These are phyloP conservation scores for Propithecus coquereli DNA, from an alignment of 2,113 vertebrate genomes.

Conservation along the genomic window DNA sequence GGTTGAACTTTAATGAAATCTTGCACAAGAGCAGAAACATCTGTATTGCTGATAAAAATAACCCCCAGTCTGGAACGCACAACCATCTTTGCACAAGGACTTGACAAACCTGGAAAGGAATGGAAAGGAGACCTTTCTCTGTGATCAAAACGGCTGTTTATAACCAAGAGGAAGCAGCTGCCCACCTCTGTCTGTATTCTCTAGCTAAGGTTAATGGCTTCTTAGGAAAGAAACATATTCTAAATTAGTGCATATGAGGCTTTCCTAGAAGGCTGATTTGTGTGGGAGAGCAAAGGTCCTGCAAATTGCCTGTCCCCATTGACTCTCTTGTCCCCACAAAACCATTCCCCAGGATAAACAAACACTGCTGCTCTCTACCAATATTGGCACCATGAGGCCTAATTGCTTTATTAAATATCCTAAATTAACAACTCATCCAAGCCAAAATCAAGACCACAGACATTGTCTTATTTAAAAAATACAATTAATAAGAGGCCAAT, in stretches of 20 bases:
- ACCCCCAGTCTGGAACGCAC: background rate
- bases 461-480: background rate
- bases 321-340: background rate
- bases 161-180: background rate
- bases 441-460: background rate
- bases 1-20: conserved; percentile 60
- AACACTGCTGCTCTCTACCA: background rate
- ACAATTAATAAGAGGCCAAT: background rate
- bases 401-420: background rate
- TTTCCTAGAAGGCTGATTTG: background rate
- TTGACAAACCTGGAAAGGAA: background rate
- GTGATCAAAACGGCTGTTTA: background rate
- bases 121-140: background rate
- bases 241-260: background rate
- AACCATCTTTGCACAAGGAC: background rate
- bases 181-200: background rate
- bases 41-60: conserved; percentile 32
- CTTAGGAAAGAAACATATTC: background rate
- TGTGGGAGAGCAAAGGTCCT: background rate
- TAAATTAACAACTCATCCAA: background rate
- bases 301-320: background rate
- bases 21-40: conserved; percentile 37
- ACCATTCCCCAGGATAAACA: background rate
- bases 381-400: background rate
- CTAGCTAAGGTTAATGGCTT: background rate